phyloP scores from a whole-genome alignment of 2,888 invertebrate species.

The Brachyptera risi region DNA sequence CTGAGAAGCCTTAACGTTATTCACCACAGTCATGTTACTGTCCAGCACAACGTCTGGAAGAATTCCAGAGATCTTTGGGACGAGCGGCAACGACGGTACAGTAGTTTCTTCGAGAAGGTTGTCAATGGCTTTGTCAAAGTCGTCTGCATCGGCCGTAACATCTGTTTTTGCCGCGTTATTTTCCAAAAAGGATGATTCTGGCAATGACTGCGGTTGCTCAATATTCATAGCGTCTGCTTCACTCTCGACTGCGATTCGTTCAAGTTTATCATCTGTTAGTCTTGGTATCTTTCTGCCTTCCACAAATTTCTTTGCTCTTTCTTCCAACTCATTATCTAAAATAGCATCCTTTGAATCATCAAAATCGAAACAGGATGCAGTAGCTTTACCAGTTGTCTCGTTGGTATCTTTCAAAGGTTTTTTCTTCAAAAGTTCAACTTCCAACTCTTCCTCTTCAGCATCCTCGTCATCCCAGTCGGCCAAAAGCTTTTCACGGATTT shows the following conservation, averaged over 20 bases:
- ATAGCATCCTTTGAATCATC: slow-evolving; percentile 64
- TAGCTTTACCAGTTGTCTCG: slow-evolving; percentile 2
- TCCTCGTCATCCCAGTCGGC: slow-evolving; percentile 75
- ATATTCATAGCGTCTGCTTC: slow-evolving; percentile 33
- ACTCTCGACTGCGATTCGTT: slow-evolving; percentile 37
- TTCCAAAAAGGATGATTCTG: slow-evolving; percentile 31
- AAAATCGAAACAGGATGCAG: slow-evolving; percentile 71
- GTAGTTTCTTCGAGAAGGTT: slow-evolving; percentile 44
- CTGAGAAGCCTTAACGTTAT: background rate
- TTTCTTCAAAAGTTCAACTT: slow-evolving; percentile 25
- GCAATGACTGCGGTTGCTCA: slow-evolving; percentile 36
- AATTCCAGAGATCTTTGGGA: slow-evolving; percentile 3
- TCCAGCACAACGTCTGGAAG: slow-evolving; percentile 24
- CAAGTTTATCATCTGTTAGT: slow-evolving; percentile 42
- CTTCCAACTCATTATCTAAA: slow-evolving; percentile 45
- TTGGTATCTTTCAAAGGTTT: slow-evolving; percentile 27
- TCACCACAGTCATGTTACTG: background rate
- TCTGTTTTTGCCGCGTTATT: slow-evolving; percentile 45
- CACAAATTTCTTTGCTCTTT: slow-evolving; percentile 45
- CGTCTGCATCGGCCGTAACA: background rate
- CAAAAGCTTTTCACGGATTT: slow-evolving; percentile 64
- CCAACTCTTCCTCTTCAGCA: slow-evolving; percentile 44
- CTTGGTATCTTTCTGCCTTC: slow-evolving; percentile 61
- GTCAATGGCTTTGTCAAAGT: slow-evolving; percentile 44
- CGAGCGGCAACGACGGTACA: slow-evolving; percentile 23